Evolutionary conservation across 92 coral and sea anemone genomes (phyloP).

Genomic region (Bergia puertoricense): DNA sequence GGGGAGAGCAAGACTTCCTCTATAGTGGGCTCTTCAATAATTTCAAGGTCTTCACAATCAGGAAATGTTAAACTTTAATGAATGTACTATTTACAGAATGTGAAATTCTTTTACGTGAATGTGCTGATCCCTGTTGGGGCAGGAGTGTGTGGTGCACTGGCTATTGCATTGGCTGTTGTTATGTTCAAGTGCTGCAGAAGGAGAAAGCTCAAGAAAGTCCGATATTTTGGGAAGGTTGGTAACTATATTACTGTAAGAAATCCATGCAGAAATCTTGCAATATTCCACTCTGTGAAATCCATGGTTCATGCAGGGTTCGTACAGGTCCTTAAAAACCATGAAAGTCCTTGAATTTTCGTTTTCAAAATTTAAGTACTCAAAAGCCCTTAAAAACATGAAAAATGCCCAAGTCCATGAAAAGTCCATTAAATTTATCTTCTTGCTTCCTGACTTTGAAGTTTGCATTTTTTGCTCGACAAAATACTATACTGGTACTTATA

Average conservation of each 20-base stretch:
- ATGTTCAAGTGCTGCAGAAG: constrained; percentile 85
- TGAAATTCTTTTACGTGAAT: constrained; percentile 79
- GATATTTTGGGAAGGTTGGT: constrained; percentile 96
- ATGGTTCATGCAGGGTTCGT: no score
- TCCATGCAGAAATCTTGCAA: neutral
- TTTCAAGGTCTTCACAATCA: neutral
- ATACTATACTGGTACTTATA: no score
- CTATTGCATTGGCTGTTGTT: constrained; percentile 81
- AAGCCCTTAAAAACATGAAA: no score
- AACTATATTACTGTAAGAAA: no score
- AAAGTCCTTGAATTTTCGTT: no score
- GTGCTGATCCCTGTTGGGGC: constrained; percentile 87
- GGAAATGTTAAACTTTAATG: neutral
- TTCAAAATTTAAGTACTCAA: no score
- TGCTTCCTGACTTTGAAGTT: no score
- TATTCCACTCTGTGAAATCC: no score
- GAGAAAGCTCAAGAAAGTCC: constrained; percentile 87
- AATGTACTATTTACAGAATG: constrained; percentile 48
- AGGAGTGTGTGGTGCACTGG: constrained; percentile 87
- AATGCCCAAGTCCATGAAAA: no score
- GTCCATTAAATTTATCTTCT: no score
- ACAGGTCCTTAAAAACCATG: no score
- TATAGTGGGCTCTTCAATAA: neutral
- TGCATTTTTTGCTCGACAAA: no score
- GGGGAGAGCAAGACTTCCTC: neutral